A percentile compares a stretch with the other conserved stretches of the same genome.
Conservation (phyloP, 2,888 invertebrate genomes). For the Aphodius sticticus region DNA sequence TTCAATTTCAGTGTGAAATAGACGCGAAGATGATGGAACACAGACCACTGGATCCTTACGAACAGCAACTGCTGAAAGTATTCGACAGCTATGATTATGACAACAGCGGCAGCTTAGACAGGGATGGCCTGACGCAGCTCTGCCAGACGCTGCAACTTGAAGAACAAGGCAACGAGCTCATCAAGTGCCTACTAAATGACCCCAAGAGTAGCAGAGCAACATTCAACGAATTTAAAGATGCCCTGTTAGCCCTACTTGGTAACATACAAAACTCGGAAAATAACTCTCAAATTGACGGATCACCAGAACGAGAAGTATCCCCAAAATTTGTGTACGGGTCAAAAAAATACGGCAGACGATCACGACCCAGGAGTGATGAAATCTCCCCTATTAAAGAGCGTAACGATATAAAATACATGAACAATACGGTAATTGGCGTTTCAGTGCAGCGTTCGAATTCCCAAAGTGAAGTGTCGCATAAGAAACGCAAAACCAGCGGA, state of each 20-base stretch:
- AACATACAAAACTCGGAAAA: constrained; percentile 56
- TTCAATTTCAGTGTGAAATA: constrained; percentile 23
- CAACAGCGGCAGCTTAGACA: constrained; percentile 73
- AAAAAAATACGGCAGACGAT: constrained; percentile 79
- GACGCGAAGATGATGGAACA: constrained; percentile 46
- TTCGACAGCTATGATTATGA: constrained; percentile 81
- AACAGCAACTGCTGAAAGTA: constrained; percentile 81
- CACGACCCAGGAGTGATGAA: constrained; percentile 66
- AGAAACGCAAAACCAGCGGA: constrained; percentile 61
- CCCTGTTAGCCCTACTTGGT: constrained; percentile 74
- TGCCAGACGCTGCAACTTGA: constrained; percentile 82
- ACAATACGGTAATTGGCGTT: constrained; percentile 48
- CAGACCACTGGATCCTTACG: constrained; percentile 72
- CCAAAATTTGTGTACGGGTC: constrained; percentile 77
- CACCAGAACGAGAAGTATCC: constrained; percentile 74
- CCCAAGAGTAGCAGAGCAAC: constrained; percentile 64
- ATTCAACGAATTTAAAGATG: constrained; percentile 80
- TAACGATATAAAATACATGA: constrained; percentile 53
- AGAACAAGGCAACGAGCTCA: constrained; percentile 71
- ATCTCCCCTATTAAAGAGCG: constrained; percentile 56
- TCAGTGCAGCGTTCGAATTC: constrained; percentile 66
- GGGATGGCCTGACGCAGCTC: constrained; percentile 71
- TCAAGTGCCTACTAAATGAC: constrained; percentile 66
- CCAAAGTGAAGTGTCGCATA: constrained; percentile 64
- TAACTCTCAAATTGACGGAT: constrained; percentile 61